phyloP scores from a whole-genome alignment of 2,113 vertebrate genomes.

The Potamarius usumacintae region DNA sequence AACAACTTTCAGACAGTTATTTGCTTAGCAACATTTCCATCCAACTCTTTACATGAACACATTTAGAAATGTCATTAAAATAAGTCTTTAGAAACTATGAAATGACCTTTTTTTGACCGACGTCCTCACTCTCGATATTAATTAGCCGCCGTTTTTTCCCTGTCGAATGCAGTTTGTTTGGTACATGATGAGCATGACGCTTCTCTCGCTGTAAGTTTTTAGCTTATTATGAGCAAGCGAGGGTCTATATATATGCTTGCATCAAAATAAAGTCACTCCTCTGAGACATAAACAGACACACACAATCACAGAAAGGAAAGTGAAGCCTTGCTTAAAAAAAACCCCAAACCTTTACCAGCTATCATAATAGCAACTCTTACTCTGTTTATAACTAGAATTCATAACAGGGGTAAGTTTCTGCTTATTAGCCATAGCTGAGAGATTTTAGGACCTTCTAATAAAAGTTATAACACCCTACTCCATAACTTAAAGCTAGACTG shows the following conservation, averaged over 20 bases:
- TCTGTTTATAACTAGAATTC: neutral
- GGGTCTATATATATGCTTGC: constrained; percentile 18
- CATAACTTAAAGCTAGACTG: no score
- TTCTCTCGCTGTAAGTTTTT: constrained; percentile 26
- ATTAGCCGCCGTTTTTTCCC: constrained; percentile 18
- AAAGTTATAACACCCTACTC: neutral
- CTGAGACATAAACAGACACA: neutral
- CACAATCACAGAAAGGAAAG: constrained; percentile 15
- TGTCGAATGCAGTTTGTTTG: constrained; percentile 28
- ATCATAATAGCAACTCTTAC: neutral
- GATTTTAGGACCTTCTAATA: neutral
- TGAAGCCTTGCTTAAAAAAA: constrained; percentile 39
- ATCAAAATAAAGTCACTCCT: constrained; percentile 4
- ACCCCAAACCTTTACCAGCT: neutral
- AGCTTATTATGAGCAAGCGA: constrained; percentile 36
- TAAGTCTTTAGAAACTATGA: neutral
- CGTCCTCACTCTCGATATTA: constrained; percentile 22
- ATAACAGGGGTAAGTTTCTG: neutral
- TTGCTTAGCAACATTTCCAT: neutral
- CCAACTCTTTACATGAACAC: neutral
- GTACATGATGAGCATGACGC: neutral
- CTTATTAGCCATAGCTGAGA: neutral
- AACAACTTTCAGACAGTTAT: neutral
- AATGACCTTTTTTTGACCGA: constrained; percentile 31
- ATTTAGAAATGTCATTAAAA: constrained; percentile 9